phyloP scores from a whole-genome alignment of 2,113 vertebrate species.

The Laticauda laticaudata region DNA sequence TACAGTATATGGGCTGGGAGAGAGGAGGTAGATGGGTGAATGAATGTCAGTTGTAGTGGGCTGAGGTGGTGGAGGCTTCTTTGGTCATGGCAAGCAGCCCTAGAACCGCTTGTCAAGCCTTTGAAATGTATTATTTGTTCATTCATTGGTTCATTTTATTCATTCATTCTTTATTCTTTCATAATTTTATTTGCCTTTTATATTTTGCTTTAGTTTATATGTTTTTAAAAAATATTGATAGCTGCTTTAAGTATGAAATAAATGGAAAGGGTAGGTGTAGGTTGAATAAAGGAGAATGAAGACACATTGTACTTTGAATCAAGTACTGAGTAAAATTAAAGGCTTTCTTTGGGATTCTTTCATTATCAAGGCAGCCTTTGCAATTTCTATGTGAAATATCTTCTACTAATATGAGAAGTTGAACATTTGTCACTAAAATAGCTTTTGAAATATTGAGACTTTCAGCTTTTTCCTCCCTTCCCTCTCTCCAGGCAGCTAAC shows the following conservation, averaged over 20 bases:
- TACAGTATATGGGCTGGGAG: background rate
- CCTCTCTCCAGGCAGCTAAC: conserved; percentile 71
- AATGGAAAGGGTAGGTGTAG: background rate
- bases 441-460: conserved; percentile 37
- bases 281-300: background rate
- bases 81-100: background rate
- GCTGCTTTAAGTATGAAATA: background rate
- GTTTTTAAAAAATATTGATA: background rate
- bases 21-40: background rate
- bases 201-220: background rate
- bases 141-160: background rate
- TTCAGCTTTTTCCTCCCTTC: conserved; percentile 12
- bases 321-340: background rate
- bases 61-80: background rate
- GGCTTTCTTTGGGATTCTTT: background rate
- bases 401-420: background rate
- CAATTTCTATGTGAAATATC: background rate
- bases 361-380: background rate
- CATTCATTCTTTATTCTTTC: background rate
- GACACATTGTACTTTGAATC: background rate
- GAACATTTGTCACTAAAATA: background rate
- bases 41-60: background rate
- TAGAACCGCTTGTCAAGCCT: background rate
- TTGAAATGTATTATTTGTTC: background rate
- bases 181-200: background rate